These are phyloP conservation scores for Siniperca chuatsi DNA, from an alignment of 2,113 vertebrate species.

Conservation along the genomic window DNA sequence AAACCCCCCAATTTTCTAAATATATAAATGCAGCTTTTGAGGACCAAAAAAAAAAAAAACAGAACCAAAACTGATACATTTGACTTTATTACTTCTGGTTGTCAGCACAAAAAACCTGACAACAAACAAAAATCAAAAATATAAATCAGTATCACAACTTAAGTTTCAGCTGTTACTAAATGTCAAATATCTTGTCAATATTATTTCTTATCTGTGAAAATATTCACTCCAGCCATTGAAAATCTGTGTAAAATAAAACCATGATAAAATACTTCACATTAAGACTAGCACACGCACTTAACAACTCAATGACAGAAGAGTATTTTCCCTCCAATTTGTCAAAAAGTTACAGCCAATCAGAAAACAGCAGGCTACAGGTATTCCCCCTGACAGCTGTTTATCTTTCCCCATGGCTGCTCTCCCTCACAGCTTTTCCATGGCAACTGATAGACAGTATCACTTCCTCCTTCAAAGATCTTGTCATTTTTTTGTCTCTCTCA, in stretches of 20 bases:
- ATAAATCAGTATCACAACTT: too few relatives aligned
- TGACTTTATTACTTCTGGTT: neutral
- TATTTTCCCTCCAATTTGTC: constrained; percentile 45
- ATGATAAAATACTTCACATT: neutral
- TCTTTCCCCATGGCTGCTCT: neutral
- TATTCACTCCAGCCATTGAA: neutral
- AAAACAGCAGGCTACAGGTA: constrained; percentile 11
- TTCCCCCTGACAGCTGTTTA: constrained; percentile 61
- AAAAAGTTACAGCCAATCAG: constrained; percentile 58
- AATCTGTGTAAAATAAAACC: neutral
- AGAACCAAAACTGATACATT: neutral
- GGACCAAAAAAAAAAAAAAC: neutral
- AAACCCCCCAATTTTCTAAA: neutral
- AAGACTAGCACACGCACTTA: neutral
- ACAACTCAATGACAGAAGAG: neutral
- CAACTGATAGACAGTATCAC: constrained; percentile 25
- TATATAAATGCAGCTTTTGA: neutral
- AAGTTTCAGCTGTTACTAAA: neutral
- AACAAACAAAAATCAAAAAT: too few relatives aligned
- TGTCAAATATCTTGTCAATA: neutral
- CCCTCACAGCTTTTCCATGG: too few relatives aligned
- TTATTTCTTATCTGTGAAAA: neutral
- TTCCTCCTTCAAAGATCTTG: constrained; percentile 57
- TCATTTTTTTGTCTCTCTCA: neutral
- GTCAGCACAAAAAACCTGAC: too few relatives aligned